Percentiles rank a stretch among this genome's conserved stretches.
Evolutionary conservation across 2,113 vertebrate genomes (phyloP).

Genomic region (Melanotaenia duboulayi): DNA sequence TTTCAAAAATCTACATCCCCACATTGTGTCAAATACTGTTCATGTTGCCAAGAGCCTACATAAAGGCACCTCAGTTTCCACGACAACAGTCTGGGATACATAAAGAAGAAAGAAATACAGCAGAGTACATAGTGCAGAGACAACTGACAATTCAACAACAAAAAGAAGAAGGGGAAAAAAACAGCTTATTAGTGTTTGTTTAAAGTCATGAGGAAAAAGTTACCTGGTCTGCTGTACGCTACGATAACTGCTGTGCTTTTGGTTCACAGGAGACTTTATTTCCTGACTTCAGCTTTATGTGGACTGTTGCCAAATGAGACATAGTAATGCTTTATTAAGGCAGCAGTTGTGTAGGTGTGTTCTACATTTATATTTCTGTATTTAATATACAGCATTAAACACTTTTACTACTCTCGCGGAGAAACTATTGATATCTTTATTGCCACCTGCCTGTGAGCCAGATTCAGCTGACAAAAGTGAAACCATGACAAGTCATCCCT

Average conservation of each 20-base stretch:
- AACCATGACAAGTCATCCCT: constrained; percentile 5
- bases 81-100: constrained; percentile 74
- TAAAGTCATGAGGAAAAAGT: constrained; percentile 29
- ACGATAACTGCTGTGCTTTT: constrained; percentile 23
- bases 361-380: constrained; percentile 3
- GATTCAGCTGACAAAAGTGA: constrained; percentile 2
- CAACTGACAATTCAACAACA: no score
- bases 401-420: not conserved
- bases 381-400: constrained; percentile 6
- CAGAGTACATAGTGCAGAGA: constrained; percentile 28
- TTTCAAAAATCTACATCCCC: constrained; percentile 57
- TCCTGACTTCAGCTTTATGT: constrained; percentile 23
- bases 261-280: constrained; percentile 17
- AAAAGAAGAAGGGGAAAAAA: no score
- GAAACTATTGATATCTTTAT: not conserved
- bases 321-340: not conserved
- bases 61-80: constrained; percentile 80
- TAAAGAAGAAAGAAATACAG: constrained; percentile 34
- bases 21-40: constrained; percentile 66
- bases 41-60: constrained; percentile 72
- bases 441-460: not conserved
- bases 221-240: not conserved
- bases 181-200: constrained; percentile 14
- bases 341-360: not conserved
- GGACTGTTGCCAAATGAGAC: constrained; percentile 6